Evolutionary conservation across 2,113 vertebrate genomes (phyloP).

Genomic region (Nothoprocta pentlandii): DNA sequence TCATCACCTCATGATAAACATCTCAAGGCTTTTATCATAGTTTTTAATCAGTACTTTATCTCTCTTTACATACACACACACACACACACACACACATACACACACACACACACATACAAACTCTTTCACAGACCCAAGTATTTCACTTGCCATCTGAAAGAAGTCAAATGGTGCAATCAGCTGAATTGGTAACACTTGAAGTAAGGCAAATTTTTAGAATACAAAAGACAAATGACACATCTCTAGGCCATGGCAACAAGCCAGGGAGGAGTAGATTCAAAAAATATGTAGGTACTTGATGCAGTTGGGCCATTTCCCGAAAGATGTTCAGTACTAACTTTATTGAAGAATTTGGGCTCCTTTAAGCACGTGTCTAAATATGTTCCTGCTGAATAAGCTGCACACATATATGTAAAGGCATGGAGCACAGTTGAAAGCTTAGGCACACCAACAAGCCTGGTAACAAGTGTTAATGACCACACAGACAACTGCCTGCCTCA

Average conservation of each 20-base stretch:
- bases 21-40: neutral
- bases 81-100: neutral
- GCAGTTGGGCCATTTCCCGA: neutral
- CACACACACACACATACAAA: neutral
- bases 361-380: neutral
- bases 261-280: neutral
- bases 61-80: neutral
- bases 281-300: neutral
- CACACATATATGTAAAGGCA: neutral
- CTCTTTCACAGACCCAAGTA: neutral
- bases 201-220: neutral
- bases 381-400: neutral
- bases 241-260: neutral
- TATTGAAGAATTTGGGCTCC: neutral
- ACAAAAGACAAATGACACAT: neutral
- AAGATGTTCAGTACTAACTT: neutral
- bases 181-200: neutral
- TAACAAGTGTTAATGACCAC: neutral
- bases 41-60: neutral
- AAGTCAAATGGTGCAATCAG: neutral
- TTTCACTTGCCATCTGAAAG: constrained; percentile 9
- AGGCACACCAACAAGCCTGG: neutral
- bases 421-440: neutral
- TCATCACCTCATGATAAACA: neutral
- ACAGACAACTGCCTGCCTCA: neutral